Evolutionary conservation across 1,140 invertebrate species (phyloP), one percentile per base, ranked within the genome.

Genomic region (Asbolus verrucosus): DNA sequence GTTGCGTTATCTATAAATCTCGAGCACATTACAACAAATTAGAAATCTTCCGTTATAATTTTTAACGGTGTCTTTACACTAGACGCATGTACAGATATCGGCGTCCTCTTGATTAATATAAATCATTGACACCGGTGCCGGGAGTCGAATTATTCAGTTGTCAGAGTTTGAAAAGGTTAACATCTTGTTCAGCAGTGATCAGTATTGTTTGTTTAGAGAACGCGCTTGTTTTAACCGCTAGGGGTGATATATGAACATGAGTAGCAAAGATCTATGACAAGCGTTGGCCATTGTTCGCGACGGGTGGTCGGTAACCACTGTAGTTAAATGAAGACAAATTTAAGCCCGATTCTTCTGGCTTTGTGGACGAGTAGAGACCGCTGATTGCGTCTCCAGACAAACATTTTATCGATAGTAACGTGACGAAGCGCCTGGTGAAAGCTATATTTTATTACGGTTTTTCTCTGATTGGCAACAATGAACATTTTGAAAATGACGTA

Each of bases 231-330:
- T 39, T 41, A 66, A 18, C 30, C 41, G 41, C 61, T 66, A 43
- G 30, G 66, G 65, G 70, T 72, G 70, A 72, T 72, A 67, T 67
- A 72, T 72, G 70, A 69, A 68, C 70, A 46, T 72, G 70, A 71
- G 65, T 65, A 71, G 70, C 59, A 71, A 50, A 71, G 65, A 67
- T 71, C 65, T 65, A 63, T 68, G 70, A 72, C 66, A 72, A 46
- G 65, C 38, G 50, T 38, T 54, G 30, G 41, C 70, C 27, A 68
- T 72, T 72, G 70, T 72, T 72, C 70, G 36, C 70, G 36, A 65
- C 70, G 65, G 70, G 70, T 54, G 70, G 70, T 38, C 54, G 60
- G 16, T 68, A 62, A 72, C 70, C 70, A 72, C 70, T 30, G 65
- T 39, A 65, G 33, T 38, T 68, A 72, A 72, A 72, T 72, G 65